Evolutionary conservation across 1,140 invertebrate genomes (phyloP), one percentile per base, ranked within the genome.

Genomic region (Eumeta japonica): DNA sequence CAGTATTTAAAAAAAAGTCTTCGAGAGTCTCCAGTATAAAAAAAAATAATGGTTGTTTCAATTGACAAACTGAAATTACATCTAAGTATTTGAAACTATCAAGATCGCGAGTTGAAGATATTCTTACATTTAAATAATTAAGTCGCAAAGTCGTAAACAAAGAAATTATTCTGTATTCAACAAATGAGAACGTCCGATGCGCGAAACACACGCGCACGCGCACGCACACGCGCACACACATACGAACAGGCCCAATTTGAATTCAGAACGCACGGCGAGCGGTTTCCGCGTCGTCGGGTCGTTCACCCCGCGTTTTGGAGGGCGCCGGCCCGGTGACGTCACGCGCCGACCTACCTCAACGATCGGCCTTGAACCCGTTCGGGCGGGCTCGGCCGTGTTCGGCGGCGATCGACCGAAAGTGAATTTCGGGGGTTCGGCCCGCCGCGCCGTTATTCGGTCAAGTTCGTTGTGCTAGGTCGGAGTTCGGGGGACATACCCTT

Each of bases 321-420:
- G 67, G 68, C 63, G 65, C 54, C 48, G n/a, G n/a, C n/a, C n/a
- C n/a, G n/a, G 52, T 73, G 65, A 73, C 68, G 65, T 70, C 68
- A 70, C 58, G 46, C 24, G 50, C 57, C 58, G 62, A 63, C 67
- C 67, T 72, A 55, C 64, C 67, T 52, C 55, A 68, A 57, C 39
- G 45, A n/a, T n/a, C 43, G 63, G 65, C 68, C 65, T 66, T 65
- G 62, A 59, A 17, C 27, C n/a, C 18, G 58, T 37, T 32, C 30
- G 15, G 15, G 27, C 16, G 10, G 29, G 15, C 18, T 17, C 35
- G 39, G 33, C 38, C 29, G 41, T 30, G 28, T 37, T 58, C 49
- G 51, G 52, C 46, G 43, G 48, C 38, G 41, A 10, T 11, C 34
- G 30, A 28, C 36, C 33, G 34, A 19, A 24, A 37, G 41, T 33